Base-by-base conservation (phyloP, 1,140 invertebrate genomes). In the Apis cerana region DNA sequence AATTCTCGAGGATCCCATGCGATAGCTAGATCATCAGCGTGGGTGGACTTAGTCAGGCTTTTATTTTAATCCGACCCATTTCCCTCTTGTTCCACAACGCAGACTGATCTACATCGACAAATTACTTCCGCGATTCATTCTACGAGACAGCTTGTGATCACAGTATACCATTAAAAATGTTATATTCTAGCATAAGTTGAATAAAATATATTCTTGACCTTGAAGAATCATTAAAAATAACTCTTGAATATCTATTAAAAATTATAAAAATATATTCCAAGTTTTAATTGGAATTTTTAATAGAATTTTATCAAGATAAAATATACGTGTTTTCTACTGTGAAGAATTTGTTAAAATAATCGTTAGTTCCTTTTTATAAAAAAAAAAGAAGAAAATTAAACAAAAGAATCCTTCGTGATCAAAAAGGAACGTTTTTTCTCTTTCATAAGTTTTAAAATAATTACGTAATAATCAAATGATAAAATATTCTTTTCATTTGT, bases 1-100 rank as follows among this genome's bases (percentile, higher is more conserved):
- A 43, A 70, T 71, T 58, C 64, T 27, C 56, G 67, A 62, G 62
- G 58, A 81, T 84, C 80, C 70, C 33, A 33, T 70, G 21, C 21
- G 54, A 79, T 50, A 52, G 54, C 67, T 61, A 79, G 67, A 70
- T 59, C 68, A 77, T 56, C 70, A 58, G 43, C 82, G 90, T 90
- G 86, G 85, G 88, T 82, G 86, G 68, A 89, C 89, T 90, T 85
- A 81, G 71, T 88, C 79, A 72, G 59, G 61, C 82, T 90, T 90
- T 91, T 90, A 88, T 90, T 90, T 90, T 82, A 89, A 91, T 77
- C 72, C 89, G 82, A 84, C 82, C 84, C 83, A 87, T 91, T 91
- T 91, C 82, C 81, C 68, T 79, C 54, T 72, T 59, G 72, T 68
- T 61, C 67, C 43, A 65, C 61, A 27, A 80, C 72, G 62, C 76